Conservation (phyloP, 2,113 vertebrate genomes). For the Tautogolabrus adspersus region DNA sequence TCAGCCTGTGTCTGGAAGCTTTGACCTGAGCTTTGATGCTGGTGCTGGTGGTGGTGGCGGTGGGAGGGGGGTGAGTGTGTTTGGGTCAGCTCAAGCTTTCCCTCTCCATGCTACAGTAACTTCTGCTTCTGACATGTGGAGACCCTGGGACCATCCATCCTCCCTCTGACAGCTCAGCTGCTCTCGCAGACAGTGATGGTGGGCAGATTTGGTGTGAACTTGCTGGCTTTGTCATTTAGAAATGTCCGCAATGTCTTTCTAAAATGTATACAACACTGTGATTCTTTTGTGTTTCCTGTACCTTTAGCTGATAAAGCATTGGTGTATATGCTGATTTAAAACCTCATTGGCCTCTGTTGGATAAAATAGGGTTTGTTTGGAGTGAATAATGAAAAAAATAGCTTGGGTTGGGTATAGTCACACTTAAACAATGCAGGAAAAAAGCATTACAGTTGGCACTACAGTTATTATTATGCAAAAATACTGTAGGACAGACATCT, state of each 20-base stretch:
- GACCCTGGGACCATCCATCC: slow-evolving; percentile 53
- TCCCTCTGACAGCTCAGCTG: slow-evolving; percentile 55
- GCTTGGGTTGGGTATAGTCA: too few species aligned
- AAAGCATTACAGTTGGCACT: background rate
- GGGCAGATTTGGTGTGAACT: slow-evolving; percentile 25
- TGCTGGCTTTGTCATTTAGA: slow-evolving; percentile 24
- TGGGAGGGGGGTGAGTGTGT: slow-evolving; percentile 15
- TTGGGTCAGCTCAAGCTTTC: slow-evolving; percentile 53
- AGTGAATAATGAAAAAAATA: background rate
- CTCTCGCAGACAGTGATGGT: slow-evolving; percentile 30
- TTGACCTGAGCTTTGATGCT: slow-evolving; percentile 11
- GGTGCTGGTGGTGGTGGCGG: slow-evolving; percentile 16
- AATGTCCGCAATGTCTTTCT: slow-evolving; percentile 4
- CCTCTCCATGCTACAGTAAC: slow-evolving; percentile 65
- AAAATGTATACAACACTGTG: background rate
- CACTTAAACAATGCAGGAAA: background rate
- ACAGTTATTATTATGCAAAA: background rate
- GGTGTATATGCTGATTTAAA: background rate
- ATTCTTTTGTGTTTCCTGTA: background rate
- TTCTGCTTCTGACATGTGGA: slow-evolving; percentile 65
- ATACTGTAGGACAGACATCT: background rate
- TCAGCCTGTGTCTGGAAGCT: slow-evolving; percentile 35
- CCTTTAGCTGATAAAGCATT: background rate
- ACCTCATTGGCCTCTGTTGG: background rate
- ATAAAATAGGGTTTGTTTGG: background rate